Base-by-base conservation (phyloP, 2,113 vertebrate species). In the Pampusana beccarii region DNA sequence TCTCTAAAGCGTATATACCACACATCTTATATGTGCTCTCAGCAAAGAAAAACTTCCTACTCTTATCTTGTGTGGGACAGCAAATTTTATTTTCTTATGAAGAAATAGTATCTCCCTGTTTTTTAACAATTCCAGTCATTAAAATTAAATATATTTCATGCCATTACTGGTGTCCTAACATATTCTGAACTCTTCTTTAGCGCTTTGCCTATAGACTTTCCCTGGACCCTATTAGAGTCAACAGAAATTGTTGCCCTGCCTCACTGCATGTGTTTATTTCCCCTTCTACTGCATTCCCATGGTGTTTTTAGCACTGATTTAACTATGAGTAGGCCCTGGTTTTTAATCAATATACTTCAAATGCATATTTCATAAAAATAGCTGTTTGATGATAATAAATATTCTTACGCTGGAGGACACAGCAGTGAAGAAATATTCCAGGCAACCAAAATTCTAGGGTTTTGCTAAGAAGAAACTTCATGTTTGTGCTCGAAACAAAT, bases 11-110 rank as follows among this genome's bases (percentile, higher is more conserved):
- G 0, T 20, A 14, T 11, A 17, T 26, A 34, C 16, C 14, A 40
- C 15, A 5, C 2, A 50, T 6, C 0, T 40, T 21, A 21, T 8
- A 34, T 5, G 11, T 50, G 29, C 13, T 69, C 4, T 53, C 25
- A 79, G 12, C 10, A 69, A 58, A 57, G 44, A 46, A 46, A 65
- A 74, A 73, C 4, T 65, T 65, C 16, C 25, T 33, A 1, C 10
- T 46, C 6, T 29, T 51, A 51, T 13, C 8, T 75, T 51, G 4
- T 13, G 17, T 19, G 12, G 16, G 9, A 38, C 50, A 66, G 13
- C 1, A 60, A 13, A 57, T 77, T 64, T 77, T 57, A 31, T n/a
- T 86, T 84, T 77, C 11, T 9, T 16, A 10, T 21, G 10, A 62
- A 57, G 36, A 87, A 94, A 38, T 4, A 25, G 1, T n/a, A 16